Evolutionary conservation across 2,113 vertebrate genomes (phyloP).

Genomic region (Pedionomus torquatus): DNA sequence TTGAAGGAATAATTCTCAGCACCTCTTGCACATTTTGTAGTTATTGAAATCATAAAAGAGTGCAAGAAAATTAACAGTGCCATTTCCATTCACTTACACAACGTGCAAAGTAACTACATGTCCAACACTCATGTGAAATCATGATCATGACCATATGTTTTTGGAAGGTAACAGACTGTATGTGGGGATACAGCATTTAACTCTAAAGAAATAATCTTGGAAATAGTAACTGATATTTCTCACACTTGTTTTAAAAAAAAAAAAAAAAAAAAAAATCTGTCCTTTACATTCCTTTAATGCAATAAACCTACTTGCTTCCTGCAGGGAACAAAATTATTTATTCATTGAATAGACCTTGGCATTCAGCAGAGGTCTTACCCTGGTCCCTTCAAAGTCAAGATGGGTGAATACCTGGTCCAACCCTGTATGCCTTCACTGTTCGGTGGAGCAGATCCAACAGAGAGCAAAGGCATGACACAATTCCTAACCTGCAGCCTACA

Average conservation of each 20-base stretch:
- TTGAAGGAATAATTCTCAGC: neutral
- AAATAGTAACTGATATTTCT: neutral
- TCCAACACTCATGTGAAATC: neutral
- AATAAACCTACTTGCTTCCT: neutral
- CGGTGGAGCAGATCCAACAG: neutral
- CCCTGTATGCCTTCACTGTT: neutral
- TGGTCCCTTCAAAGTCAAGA: neutral
- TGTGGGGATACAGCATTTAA: neutral
- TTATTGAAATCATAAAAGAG: neutral
- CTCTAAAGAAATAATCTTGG: neutral
- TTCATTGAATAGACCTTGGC: neutral
- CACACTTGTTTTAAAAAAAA: neutral
- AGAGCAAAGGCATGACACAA: neutral
- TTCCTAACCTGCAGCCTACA: neutral
- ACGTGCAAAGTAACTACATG: neutral
- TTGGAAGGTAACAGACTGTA: neutral
- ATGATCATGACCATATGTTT: neutral
- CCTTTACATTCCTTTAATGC: neutral
- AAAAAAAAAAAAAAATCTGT: neutral
- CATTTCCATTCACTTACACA: neutral
- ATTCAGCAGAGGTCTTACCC: neutral
- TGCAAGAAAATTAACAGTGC: neutral
- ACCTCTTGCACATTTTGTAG: neutral
- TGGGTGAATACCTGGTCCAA: neutral
- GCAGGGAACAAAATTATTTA: neutral